A percentile compares a stretch with the other conserved stretches of the same genome.
Evolutionary conservation across 2,797 vertebrate species (phyloP).

Genomic region (Coilia nasus): DNA sequence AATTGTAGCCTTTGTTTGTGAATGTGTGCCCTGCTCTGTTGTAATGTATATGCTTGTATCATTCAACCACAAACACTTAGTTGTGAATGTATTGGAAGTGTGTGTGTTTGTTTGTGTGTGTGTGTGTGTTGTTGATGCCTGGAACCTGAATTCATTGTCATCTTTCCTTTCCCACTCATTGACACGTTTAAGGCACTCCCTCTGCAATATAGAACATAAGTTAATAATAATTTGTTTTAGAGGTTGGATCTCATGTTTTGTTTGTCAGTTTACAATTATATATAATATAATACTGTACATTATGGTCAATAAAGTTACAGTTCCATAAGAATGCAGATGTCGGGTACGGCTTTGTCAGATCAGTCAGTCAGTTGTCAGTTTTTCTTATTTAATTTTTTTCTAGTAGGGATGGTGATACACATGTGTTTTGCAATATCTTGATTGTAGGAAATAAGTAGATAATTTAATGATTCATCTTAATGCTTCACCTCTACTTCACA

Average conservation of each 20-base stretch:
- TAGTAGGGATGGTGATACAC: neutral
- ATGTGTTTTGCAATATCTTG: too few relatives aligned
- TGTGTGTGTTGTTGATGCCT: neutral
- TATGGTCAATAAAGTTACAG: neutral
- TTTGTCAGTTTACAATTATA: too few relatives aligned
- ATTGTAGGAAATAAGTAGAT: too few relatives aligned
- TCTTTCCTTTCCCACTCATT: neutral
- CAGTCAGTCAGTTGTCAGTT: too few relatives aligned
- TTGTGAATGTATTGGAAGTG: neutral
- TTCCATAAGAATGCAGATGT: neutral
- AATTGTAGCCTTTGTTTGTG: neutral
- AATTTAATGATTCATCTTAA: too few relatives aligned
- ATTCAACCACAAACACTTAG: neutral
- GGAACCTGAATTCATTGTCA: neutral
- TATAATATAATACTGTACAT: neutral
- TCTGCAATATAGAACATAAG: neutral
- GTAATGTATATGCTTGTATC: neutral
- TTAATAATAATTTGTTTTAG: neutral
- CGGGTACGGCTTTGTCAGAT: neutral
- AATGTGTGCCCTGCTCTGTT: neutral
- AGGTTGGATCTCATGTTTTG: neutral
- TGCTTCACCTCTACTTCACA: too few relatives aligned
- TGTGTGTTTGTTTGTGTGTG: neutral
- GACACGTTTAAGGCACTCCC: neutral
- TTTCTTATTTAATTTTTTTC: neutral